A percentile compares a stretch with the other conserved stretches of the same genome.
phyloP scores from a whole-genome alignment of 2,113 vertebrate species.

The Nerophis lumbriciformis region DNA sequence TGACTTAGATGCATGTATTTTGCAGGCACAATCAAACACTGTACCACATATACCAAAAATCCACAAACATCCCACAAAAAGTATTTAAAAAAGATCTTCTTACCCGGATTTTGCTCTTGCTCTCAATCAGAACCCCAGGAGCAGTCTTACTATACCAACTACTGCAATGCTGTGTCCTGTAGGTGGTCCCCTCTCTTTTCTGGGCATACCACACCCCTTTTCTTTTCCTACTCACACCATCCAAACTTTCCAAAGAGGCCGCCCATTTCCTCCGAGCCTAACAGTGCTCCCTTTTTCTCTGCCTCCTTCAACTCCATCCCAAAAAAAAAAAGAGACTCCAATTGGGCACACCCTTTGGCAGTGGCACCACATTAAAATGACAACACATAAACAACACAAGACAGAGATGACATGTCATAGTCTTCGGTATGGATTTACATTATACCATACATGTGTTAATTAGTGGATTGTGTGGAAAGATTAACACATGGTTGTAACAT shows the following conservation, averaged over 20 bases:
- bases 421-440: background rate
- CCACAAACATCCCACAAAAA: background rate
- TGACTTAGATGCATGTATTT: too few species aligned
- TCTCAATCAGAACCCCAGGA: slow-evolving; percentile 20
- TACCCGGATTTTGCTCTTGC: slow-evolving; percentile 26
- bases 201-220: slow-evolving; percentile 35
- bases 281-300: slow-evolving; percentile 58
- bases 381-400: slow-evolving; percentile 43
- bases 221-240: slow-evolving; percentile 47
- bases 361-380: slow-evolving; percentile 33
- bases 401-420: slow-evolving; percentile 30
- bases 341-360: slow-evolving; percentile 57
- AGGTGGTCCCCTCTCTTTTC: slow-evolving; percentile 43
- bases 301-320: slow-evolving; percentile 37
- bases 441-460: slow-evolving; percentile 13
- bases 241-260: slow-evolving; percentile 57
- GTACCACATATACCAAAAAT: background rate
- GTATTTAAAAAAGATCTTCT: slow-evolving; percentile 12
- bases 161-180: slow-evolving; percentile 28
- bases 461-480: slow-evolving; percentile 12
- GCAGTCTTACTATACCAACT: slow-evolving; percentile 10
- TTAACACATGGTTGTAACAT: slow-evolving; percentile 35
- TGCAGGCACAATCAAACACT: background rate
- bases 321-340: slow-evolving; percentile 35
- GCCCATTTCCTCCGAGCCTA: slow-evolving; percentile 68